Evolutionary conservation across 2,888 invertebrate genomes (phyloP).

Genomic region (Eupithecia dodoneata): DNA sequence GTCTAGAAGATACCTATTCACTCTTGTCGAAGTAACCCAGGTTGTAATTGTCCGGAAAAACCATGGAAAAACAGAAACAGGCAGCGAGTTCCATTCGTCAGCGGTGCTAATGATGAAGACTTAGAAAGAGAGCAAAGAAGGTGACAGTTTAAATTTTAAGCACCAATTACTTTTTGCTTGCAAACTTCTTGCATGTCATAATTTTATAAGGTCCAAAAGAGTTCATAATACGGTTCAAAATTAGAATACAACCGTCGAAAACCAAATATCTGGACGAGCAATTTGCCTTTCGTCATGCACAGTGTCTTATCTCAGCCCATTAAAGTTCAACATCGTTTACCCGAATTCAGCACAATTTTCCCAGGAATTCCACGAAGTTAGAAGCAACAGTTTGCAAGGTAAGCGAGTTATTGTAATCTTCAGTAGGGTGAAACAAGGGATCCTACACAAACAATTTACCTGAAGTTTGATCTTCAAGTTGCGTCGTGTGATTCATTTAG

Average conservation of each 20-base stretch:
- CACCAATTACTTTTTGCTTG: neutral
- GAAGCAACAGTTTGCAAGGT: conserved; percentile 51
- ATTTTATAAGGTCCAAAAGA: neutral
- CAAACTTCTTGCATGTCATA: neutral
- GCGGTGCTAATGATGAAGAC: too few relatives aligned
- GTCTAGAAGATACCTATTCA: too few relatives aligned
- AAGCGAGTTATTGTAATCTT: conserved; percentile 27
- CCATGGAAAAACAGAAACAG: too few relatives aligned
- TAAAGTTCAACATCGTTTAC: conserved; percentile 19
- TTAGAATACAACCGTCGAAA: neutral
- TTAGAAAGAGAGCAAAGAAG: too few relatives aligned
- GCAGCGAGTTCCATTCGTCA: too few relatives aligned
- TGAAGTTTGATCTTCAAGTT: neutral
- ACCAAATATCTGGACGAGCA: conserved; percentile 1
- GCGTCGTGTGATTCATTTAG: neutral
- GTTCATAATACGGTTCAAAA: neutral
- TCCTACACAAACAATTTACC: conserved; percentile 21
- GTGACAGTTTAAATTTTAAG: neutral
- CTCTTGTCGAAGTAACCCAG: too few relatives aligned
- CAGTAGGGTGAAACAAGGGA: conserved; percentile 24
- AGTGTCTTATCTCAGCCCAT: conserved; percentile 15
- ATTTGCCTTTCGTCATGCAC: neutral
- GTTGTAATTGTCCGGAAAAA: too few relatives aligned
- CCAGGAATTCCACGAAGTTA: conserved; percentile 26
- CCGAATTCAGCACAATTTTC: conserved; percentile 20